Evolutionary conservation across 2,888 invertebrate genomes (phyloP), one percentile per base, ranked within the genome.

Genomic region (Acheta domesticus): DNA sequence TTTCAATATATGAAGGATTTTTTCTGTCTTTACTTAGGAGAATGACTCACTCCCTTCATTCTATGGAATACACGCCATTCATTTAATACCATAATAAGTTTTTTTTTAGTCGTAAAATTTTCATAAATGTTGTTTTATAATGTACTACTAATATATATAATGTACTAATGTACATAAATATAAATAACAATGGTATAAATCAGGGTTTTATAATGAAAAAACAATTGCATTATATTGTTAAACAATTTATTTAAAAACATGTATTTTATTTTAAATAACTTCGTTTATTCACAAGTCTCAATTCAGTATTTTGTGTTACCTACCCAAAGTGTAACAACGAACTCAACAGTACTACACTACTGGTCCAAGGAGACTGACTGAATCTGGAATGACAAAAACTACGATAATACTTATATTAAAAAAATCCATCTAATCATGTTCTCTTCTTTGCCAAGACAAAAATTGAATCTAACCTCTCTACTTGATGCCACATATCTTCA

Each of bases 171-270:
- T n/a, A 36, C 36, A 36, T 36, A 36, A 36, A 36, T 36, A 36
- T 36, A 36, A 36, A 8, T 36, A 36, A 36, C 1, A 8, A 36
- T 5, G 4, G 5, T 36, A 36, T 36, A 36, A 36, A 36, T 36
- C 36, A 36, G 36, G 36, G 8, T 5, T 36, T 36, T 36, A 36
- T 8, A 36, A 36, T 8, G 1, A 23, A 36, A 36, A 36, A 36
- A 36, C 36, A 36, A 36, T 62, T 62, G 3, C 62, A 19, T 62
- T 62, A 62, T 62, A 14, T 62, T 62, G 62, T 62, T 62, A 62
- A 62, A 62, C 62, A 62, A 62, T 62, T 62, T 62, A 62, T 62
- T 62, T 62, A 62, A 62, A 62, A 62, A 62, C 62, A 62, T 62
- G 62, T 62, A 62, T 62, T 62, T 36, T 5, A 36, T 36, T 62